phyloP scores from a whole-genome alignment of 2,888 invertebrate species.

The Scaptomyza parva region DNA sequence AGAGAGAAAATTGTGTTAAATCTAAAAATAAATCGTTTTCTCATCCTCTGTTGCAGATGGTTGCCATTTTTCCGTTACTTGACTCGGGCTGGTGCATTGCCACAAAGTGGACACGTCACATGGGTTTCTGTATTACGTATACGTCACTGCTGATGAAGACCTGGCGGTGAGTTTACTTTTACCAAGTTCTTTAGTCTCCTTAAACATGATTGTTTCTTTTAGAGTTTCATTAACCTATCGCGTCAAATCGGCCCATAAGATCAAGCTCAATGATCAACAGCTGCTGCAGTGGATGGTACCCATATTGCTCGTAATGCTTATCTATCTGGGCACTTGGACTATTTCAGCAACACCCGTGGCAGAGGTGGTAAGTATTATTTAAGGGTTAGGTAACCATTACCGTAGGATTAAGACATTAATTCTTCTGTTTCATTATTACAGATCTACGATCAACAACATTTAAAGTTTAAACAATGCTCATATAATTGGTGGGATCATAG shows the following conservation, averaged over 20 bases:
- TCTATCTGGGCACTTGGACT: slow-evolving; percentile 96
- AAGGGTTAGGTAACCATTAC: background rate
- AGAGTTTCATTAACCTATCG: slow-evolving; percentile 96
- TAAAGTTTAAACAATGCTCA: slow-evolving; percentile 95
- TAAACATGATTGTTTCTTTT: background rate
- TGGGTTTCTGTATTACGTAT: slow-evolving; percentile 97
- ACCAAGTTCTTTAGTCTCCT: too few relatives aligned
- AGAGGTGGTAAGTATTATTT: slow-evolving; percentile 87
- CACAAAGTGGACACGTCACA: slow-evolving; percentile 96
- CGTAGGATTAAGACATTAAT: background rate
- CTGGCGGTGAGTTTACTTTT: slow-evolving; percentile 89
- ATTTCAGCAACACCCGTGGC: slow-evolving; percentile 93
- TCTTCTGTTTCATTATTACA: slow-evolving; percentile 58
- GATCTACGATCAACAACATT: slow-evolving; percentile 90
- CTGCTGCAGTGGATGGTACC: slow-evolving; percentile 97
- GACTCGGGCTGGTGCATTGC: slow-evolving; percentile 94
- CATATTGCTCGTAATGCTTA: slow-evolving; percentile 94
- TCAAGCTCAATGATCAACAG: slow-evolving; percentile 96
- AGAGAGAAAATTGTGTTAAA: slow-evolving; percentile 3
- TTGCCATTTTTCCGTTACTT: slow-evolving; percentile 94
- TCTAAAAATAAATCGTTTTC: slow-evolving; percentile 12
- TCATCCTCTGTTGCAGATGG: slow-evolving; percentile 88
- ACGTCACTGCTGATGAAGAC: slow-evolving; percentile 97
- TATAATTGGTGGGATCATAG: slow-evolving; percentile 98
- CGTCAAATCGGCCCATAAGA: slow-evolving; percentile 96